These are phyloP conservation scores for Diplolepis rosae DNA, from an alignment of 2,888 invertebrate genomes.

Conservation along the genomic window DNA sequence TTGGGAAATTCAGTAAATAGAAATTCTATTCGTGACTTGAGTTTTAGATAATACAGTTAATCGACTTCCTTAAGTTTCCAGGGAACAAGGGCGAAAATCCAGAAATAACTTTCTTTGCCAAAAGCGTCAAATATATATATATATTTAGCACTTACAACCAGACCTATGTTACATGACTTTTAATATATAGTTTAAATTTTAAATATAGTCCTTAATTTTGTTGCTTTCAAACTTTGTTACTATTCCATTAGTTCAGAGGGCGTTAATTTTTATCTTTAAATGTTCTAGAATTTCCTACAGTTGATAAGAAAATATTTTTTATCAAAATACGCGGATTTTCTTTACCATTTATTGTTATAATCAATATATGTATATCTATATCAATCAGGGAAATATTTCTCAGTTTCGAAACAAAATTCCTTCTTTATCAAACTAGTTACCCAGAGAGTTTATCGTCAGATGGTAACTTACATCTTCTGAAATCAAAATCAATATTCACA, in stretches of 20 bases:
- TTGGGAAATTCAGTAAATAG: background rate
- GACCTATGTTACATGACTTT: background rate
- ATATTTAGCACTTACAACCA: slow-evolving; percentile 8
- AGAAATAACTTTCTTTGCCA: slow-evolving; percentile 19
- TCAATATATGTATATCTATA: background rate
- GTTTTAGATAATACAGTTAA: background rate
- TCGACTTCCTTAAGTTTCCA: background rate
- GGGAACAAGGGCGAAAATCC: slow-evolving; percentile 18
- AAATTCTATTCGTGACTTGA: background rate
- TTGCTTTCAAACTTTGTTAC: background rate
- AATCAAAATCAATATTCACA: background rate
- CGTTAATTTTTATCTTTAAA: background rate
- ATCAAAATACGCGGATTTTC: background rate
- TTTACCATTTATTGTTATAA: background rate
- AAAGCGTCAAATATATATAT: slow-evolving; percentile 18
- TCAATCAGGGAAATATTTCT: background rate
- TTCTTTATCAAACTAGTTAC: background rate
- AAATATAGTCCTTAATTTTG: background rate
- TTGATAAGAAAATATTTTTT: background rate
- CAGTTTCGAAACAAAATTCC: background rate
- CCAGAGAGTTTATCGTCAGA: background rate
- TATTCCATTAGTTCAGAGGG: background rate
- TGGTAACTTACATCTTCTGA: background rate
- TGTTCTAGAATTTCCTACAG: background rate
- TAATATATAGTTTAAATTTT: background rate